phyloP scores from a whole-genome alignment of 2,888 invertebrate species.

The Noctua fimbriata region DNA sequence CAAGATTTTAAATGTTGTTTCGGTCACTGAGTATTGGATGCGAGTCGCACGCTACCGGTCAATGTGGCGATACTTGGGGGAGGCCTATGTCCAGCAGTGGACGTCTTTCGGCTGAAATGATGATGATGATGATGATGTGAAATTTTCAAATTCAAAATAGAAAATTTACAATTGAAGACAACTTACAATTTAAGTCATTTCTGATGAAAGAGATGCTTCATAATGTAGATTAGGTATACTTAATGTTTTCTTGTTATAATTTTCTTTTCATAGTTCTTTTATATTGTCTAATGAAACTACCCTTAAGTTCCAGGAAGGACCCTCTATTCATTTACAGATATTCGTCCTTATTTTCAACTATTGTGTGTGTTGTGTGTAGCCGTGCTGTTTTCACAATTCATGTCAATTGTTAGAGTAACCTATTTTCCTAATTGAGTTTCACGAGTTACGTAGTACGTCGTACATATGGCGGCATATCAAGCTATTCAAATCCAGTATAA shows the following conservation, averaged over 20 bases:
- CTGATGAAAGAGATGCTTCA: too few relatives aligned
- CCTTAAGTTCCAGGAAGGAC: neutral
- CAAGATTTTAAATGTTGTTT: too few relatives aligned
- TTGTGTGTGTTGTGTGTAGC: neutral
- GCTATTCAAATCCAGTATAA: neutral
- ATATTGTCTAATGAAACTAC: neutral
- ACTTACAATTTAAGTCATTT: neutral
- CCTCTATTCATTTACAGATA: too few relatives aligned
- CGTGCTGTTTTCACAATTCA: neutral
- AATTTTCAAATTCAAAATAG: too few relatives aligned
- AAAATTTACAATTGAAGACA: too few relatives aligned
- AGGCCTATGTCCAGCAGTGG: too few relatives aligned
- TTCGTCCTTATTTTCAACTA: neutral
- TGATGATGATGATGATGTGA: too few relatives aligned
- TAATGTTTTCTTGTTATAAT: neutral
- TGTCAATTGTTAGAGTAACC: slow-evolving; percentile 29
- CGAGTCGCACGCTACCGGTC: too few relatives aligned
- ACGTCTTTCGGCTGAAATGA: too few relatives aligned
- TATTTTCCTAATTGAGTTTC: slow-evolving; percentile 30
- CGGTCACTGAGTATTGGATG: too few relatives aligned
- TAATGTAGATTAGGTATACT: neutral
- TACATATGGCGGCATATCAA: too few relatives aligned
- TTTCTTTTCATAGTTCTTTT: neutral
- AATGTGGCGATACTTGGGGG: too few relatives aligned
- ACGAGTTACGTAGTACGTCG: slow-evolving; percentile 13